Percentiles rank a stretch among this genome's conserved stretches.
These are phyloP conservation scores for Xerus rutilus DNA, from an alignment of 2,797 vertebrate genomes.

Conservation along the genomic window DNA sequence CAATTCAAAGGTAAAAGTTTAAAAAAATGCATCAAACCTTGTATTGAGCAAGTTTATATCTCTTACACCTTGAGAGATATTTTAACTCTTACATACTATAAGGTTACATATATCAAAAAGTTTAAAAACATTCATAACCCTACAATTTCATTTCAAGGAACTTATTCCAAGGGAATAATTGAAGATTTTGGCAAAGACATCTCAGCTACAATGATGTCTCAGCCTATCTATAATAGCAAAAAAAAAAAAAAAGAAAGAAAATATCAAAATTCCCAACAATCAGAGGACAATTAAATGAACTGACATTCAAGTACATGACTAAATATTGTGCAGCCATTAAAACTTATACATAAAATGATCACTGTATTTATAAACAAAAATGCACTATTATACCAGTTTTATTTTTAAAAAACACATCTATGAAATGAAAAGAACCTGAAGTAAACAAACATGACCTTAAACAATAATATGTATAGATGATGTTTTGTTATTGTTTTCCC, in stretches of 20 bases:
- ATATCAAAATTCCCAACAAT: not conserved
- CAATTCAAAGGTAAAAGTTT: not conserved
- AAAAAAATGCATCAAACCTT: slow-evolving; percentile 14
- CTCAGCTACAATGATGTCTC: not conserved
- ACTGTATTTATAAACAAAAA: not conserved
- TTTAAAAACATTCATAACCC: not conserved
- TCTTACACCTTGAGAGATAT: not conserved
- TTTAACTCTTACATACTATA: not conserved
- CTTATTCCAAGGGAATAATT: not conserved
- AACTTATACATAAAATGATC: slow-evolving; percentile 20
- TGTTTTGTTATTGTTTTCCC: not conserved
- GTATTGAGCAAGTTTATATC: not conserved
- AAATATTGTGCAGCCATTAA: not conserved
- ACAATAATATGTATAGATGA: not conserved
- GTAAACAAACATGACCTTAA: slow-evolving; percentile 10
- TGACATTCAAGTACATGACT: not conserved
- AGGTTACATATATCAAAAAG: not conserved
- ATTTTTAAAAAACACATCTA: not conserved
- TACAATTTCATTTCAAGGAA: not conserved
- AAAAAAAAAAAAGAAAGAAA: slow-evolving; percentile 7
- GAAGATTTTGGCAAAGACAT: slow-evolving; percentile 8
- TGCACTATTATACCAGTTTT: not conserved
- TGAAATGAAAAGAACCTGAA: slow-evolving; percentile 46
- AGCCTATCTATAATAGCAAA: not conserved
- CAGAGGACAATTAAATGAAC: not conserved